phyloP scores from a whole-genome alignment of 2,888 invertebrate species.

The Scaptodrosophila latifasciaeformis region DNA sequence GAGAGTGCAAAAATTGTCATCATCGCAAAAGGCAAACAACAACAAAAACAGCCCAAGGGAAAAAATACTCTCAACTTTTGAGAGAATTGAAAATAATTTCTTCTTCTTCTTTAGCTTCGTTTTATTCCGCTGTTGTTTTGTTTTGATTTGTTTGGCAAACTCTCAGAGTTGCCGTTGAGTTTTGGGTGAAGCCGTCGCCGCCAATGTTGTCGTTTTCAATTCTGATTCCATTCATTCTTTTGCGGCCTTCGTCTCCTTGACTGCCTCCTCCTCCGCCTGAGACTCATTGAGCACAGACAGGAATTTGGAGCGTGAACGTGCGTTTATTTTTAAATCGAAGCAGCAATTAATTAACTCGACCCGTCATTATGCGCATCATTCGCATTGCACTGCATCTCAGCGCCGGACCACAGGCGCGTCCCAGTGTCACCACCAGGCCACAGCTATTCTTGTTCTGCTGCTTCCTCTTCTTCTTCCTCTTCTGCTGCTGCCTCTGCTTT shows the following conservation, averaged over 20 bases:
- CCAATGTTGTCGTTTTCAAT: constrained; percentile 35
- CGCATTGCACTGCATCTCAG: constrained; percentile 60
- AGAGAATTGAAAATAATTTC: too few relatives aligned
- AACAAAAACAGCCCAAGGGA: not conserved
- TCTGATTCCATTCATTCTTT: constrained; percentile 58
- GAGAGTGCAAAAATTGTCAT: constrained; percentile 46
- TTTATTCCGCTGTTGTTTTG: too few relatives aligned
- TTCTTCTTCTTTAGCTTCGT: too few relatives aligned
- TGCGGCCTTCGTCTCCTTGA: not conserved
- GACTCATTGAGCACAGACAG: constrained; percentile 37
- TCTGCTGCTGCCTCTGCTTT: not conserved
- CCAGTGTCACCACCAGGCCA: constrained; percentile 15
- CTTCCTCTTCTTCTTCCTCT: too few relatives aligned
- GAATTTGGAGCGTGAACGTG: constrained; percentile 61
- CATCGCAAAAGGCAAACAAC: not conserved
- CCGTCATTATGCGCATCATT: constrained; percentile 67
- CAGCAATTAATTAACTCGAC: constrained; percentile 67
- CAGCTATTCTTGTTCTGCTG: too few relatives aligned
- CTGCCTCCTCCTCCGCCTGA: constrained; percentile 20
- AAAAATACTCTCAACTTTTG: not conserved
- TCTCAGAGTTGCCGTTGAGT: too few relatives aligned
- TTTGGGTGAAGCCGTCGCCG: constrained; percentile 39
- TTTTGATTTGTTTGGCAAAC: too few relatives aligned
- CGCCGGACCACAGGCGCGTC: constrained; percentile 60
- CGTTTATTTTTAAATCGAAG: constrained; percentile 65